phyloP scores from a whole-genome alignment of 2,113 vertebrate genomes.

The Platichthys stellatus region DNA sequence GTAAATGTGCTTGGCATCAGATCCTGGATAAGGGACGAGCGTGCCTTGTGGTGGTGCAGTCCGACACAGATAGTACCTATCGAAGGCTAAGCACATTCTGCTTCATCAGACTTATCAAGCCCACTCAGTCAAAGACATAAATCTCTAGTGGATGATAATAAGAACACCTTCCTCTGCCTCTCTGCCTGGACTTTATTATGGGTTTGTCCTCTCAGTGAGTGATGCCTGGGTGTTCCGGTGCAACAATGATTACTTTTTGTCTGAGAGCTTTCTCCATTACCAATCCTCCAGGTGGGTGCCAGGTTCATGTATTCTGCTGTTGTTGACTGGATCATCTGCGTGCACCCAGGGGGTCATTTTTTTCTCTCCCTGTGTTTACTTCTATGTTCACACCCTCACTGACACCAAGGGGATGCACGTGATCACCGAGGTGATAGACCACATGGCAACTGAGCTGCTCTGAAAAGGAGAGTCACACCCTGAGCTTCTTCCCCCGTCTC shows the following conservation, averaged over 20 bases:
- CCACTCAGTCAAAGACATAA: constrained; percentile 72
- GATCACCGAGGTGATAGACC: constrained; percentile 72
- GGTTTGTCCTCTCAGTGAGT: constrained; percentile 65
- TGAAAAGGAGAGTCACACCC: constrained; percentile 56
- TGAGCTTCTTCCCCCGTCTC: constrained; percentile 42
- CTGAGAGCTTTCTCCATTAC: constrained; percentile 45
- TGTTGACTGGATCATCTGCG: constrained; percentile 44
- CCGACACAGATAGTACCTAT: constrained; percentile 48
- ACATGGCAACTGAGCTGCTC: constrained; percentile 64
- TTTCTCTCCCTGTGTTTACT: constrained; percentile 19
- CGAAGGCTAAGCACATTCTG: constrained; percentile 77
- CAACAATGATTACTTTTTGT: constrained; percentile 63
- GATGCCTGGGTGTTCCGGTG: constrained; percentile 44
- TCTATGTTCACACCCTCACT: constrained; percentile 52
- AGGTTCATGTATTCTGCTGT: constrained; percentile 30
- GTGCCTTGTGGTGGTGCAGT: constrained; percentile 45
- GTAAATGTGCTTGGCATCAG: constrained; percentile 69
- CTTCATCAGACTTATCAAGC: constrained; percentile 77
- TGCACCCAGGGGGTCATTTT: constrained; percentile 30
- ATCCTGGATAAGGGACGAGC: constrained; percentile 49
- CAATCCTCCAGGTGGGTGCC: constrained; percentile 56
- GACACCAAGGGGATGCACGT: constrained; percentile 24
- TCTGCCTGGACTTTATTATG: constrained; percentile 65
- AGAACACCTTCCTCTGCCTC: constrained; percentile 63
- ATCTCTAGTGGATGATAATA: constrained; percentile 72